phyloP scores from a whole-genome alignment of 2,888 invertebrate species.

The Hofmannophila pseudospretella region DNA sequence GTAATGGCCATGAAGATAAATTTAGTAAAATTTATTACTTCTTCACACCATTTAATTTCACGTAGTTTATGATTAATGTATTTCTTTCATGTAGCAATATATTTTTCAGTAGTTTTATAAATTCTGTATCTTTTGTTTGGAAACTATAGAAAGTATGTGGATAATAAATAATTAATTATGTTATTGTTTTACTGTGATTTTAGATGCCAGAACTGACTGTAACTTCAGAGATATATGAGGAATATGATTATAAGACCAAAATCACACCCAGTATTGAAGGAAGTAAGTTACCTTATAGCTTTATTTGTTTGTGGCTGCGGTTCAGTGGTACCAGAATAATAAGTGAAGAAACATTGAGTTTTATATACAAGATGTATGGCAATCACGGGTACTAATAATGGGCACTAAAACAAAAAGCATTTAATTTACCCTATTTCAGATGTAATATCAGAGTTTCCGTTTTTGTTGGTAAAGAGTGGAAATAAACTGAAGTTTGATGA shows the following conservation, averaged over 20 bases:
- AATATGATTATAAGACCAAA: slow-evolving; percentile 80
- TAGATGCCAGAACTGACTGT: slow-evolving; percentile 79
- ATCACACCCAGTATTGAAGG: slow-evolving; percentile 59
- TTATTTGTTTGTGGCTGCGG: too few species aligned
- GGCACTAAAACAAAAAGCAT: too few species aligned
- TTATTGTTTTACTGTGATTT: slow-evolving; percentile 22
- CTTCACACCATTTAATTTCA: neutral
- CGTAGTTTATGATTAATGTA: neutral
- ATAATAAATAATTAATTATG: slow-evolving; percentile 18
- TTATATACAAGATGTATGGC: too few species aligned
- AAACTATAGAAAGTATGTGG: too few species aligned
- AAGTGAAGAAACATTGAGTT: too few species aligned
- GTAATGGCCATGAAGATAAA: slow-evolving; percentile 12
- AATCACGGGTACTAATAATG: too few species aligned
- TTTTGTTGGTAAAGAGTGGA: slow-evolving; percentile 68
- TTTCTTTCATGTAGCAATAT: too few species aligned
- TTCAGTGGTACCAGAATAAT: too few species aligned
- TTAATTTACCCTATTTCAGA: slow-evolving; percentile 63
- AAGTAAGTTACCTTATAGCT: slow-evolving; percentile 65
- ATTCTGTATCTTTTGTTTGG: too few species aligned
- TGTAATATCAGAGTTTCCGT: slow-evolving; percentile 84
- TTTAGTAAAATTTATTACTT: slow-evolving; percentile 4
- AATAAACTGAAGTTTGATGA: slow-evolving; percentile 67
- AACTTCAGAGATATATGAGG: slow-evolving; percentile 85
- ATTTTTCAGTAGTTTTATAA: too few species aligned